Percentiles rank a stretch among this genome's conserved stretches.
Evolutionary conservation across 2,113 vertebrate species (phyloP).

Genomic region (Cavia aperea): DNA sequence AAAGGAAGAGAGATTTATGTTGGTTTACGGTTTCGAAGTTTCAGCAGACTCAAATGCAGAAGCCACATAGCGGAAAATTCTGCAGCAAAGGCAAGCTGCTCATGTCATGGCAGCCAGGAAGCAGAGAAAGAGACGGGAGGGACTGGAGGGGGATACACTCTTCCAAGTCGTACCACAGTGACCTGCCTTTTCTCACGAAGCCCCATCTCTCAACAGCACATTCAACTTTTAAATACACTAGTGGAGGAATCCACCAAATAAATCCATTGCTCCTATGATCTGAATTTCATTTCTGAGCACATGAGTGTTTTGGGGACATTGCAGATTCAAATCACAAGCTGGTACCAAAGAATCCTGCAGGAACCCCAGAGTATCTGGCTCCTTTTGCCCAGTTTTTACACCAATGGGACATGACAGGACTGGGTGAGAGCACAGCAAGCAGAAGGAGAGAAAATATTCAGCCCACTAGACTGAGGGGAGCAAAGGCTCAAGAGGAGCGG

Average conservation of each 20-base stretch:
- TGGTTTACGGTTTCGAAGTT: not conserved
- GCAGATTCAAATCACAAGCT: not conserved
- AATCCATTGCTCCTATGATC: not conserved
- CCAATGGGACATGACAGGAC: not conserved
- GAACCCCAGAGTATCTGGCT: not conserved
- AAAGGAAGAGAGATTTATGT: not conserved
- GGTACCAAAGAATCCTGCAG: not conserved
- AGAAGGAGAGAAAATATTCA: not conserved
- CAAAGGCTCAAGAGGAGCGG: not conserved
- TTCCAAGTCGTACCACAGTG: not conserved
- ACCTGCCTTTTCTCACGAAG: not conserved
- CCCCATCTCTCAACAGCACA: not conserved
- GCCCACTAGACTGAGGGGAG: not conserved
- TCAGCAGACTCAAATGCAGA: not conserved
- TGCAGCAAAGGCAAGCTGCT: not conserved
- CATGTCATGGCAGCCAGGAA: not conserved
- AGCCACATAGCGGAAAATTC: not conserved
- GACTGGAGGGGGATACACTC: not conserved
- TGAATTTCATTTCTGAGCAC: not conserved
- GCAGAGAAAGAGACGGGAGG: not conserved
- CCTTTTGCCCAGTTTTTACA: not conserved
- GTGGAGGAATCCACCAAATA: not conserved
- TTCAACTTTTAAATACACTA: not conserved
- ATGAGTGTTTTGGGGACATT: not conserved
- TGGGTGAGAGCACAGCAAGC: not conserved